Conservation (phyloP, 2,888 invertebrate genomes). For the Lasioglossum vierecki region DNA sequence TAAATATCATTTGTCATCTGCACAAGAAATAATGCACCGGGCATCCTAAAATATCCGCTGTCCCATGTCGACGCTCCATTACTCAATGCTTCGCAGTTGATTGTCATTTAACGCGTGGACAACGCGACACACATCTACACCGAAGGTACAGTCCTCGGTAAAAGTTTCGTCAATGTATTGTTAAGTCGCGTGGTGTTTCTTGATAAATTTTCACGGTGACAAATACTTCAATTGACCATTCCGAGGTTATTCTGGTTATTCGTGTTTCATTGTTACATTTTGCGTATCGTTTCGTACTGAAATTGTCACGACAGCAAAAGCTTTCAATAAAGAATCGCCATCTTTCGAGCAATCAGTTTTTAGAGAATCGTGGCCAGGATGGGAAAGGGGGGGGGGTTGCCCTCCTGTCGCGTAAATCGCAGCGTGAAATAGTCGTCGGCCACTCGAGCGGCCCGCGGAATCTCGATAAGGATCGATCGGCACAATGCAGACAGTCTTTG, state of each 20-base stretch:
- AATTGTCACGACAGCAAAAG: neutral
- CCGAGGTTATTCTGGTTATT: neutral
- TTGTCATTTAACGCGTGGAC: conserved; percentile 7
- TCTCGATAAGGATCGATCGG: conserved; percentile 40
- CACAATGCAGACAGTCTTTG: conserved; percentile 49
- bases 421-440: neutral
- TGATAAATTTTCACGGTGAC: neutral
- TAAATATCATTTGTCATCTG: conserved; percentile 8
- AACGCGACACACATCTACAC: neutral
- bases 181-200: neutral
- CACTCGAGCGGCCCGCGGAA: conserved; percentile 14
- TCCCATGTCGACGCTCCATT: neutral
- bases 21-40: neutral
- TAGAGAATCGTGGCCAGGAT: neutral
- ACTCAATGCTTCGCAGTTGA: conserved; percentile 6
- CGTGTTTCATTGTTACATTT: neutral
- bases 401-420: neutral
- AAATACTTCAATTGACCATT: neutral
- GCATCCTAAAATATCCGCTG: conserved; percentile 6
- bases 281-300: no score
- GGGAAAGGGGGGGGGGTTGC: neutral
- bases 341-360: neutral
- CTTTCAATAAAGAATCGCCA: neutral
- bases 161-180: neutral
- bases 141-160: neutral